Base-by-base conservation (phyloP, 1,140 invertebrate genomes). In the Gonatopus flavifemur region DNA sequence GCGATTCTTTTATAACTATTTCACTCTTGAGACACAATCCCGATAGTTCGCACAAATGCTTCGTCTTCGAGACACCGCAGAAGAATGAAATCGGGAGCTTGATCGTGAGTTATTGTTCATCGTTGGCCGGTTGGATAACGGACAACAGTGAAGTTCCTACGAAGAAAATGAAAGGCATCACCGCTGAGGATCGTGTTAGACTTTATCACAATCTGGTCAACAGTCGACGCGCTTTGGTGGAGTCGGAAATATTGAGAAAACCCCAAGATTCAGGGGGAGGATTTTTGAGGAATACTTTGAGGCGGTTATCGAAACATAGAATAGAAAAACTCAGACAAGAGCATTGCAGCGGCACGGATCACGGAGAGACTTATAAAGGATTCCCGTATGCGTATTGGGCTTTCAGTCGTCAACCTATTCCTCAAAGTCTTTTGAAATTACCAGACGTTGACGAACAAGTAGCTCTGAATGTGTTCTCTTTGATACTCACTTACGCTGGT, bases 21-120 rank as follows among this genome's bases (percentile, higher is more conserved):
- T 88, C 86, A 13, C 68, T 89, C 2, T 77, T 86, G 28, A 78
- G 84, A 58, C 84, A 83, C 51, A 82, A 82, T 56, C 81, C 74
- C 31, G 84, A 81, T 45, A 87, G 83, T 61, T 82, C 82, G 33
- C 88, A 87, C 79, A 91, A 92, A 61, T 96, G 93, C 77, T 95
- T 94, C 72, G 93, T 96, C 12, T 94, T 97, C 68, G 94, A 96
- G 73, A 94, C 93, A 1, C 70, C 81, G 9, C 89, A 93, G 64
- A 96, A 96, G 70, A 83, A 87, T 56, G 93, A 96, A 79, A 94
- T 96, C 49, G 94, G 93, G 4, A 91, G 91, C 66, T 76, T 97
- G 18, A 94, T 96, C 59, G 90, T 93, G 2, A 93, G 92, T 31
- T 97, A 97, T 70, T 94, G 86, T 62, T 92, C 93, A 0, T 77